Evolutionary conservation across 2,888 invertebrate genomes (phyloP).

Genomic region (Leucophenga montana): DNA sequence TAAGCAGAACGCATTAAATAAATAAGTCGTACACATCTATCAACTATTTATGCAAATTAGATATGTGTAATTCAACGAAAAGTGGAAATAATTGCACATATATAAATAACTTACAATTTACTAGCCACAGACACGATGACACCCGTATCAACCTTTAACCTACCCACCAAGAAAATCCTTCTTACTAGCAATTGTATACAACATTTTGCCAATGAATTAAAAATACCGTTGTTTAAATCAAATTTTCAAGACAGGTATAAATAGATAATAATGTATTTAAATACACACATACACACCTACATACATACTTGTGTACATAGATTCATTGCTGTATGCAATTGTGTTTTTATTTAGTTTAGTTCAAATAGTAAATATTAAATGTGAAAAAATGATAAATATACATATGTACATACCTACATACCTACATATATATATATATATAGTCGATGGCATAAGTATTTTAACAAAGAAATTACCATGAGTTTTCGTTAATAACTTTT

Average conservation of each 20-base stretch:
- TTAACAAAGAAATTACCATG: no score
- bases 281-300: conserved; percentile 39
- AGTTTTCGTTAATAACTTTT: no score
- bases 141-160: no score
- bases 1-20: background rate
- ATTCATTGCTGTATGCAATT: conserved; percentile 1
- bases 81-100: no score
- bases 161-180: background rate
- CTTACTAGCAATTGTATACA: conserved; percentile 1
- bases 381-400: no score
- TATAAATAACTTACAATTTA: background rate
- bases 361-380: no score
- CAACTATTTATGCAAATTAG: no score
- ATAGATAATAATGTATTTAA: conserved; percentile 36
- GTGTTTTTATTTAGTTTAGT: no score
- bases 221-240: conserved; percentile 10
- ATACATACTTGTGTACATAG: background rate
- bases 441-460: no score
- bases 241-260: conserved; percentile 21
- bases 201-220: background rate
- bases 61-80: no score
- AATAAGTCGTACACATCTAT: background rate
- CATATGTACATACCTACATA: no score
- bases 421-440: no score
- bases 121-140: background rate